phyloP scores from a whole-genome alignment of 2,888 invertebrate genomes.

The Phania funesta region DNA sequence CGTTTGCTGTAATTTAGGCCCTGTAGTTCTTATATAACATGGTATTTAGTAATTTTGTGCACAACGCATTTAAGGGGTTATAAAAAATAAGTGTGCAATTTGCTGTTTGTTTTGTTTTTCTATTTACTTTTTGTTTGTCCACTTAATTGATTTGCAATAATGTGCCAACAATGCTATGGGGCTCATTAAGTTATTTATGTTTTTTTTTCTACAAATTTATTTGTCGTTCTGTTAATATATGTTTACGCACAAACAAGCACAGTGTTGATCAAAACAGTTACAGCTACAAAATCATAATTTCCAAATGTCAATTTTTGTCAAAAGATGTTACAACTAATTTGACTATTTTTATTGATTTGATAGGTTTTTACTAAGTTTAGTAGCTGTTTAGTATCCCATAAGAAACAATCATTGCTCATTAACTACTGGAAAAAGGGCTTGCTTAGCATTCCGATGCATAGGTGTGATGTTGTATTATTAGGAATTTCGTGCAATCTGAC shows the following conservation, averaged over 20 bases:
- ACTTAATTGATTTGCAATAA: conserved; percentile 28
- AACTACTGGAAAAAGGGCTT: too few relatives aligned
- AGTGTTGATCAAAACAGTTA: neutral
- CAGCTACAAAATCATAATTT: neutral
- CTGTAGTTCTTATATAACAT: too few relatives aligned
- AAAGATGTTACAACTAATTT: neutral
- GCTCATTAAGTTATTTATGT: neutral
- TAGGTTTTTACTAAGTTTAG: too few relatives aligned
- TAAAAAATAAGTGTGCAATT: neutral
- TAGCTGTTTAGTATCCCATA: too few relatives aligned
- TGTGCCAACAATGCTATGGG: neutral
- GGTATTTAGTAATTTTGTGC: neutral
- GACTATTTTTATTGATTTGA: neutral
- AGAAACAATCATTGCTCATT: too few relatives aligned
- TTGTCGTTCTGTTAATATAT: neutral
- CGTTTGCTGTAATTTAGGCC: too few relatives aligned
- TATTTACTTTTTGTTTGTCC: neutral
- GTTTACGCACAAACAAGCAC: neutral
- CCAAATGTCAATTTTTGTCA: too few relatives aligned
- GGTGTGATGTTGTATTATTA: too few relatives aligned
- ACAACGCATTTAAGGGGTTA: conserved; percentile 1
- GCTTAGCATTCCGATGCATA: too few relatives aligned
- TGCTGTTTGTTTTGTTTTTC: neutral
- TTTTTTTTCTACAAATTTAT: neutral
- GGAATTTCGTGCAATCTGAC: too few relatives aligned